These are phyloP conservation scores for Phalacrocorax pelagicus DNA, from an alignment of 2,113 vertebrate genomes.

Conservation along the genomic window DNA sequence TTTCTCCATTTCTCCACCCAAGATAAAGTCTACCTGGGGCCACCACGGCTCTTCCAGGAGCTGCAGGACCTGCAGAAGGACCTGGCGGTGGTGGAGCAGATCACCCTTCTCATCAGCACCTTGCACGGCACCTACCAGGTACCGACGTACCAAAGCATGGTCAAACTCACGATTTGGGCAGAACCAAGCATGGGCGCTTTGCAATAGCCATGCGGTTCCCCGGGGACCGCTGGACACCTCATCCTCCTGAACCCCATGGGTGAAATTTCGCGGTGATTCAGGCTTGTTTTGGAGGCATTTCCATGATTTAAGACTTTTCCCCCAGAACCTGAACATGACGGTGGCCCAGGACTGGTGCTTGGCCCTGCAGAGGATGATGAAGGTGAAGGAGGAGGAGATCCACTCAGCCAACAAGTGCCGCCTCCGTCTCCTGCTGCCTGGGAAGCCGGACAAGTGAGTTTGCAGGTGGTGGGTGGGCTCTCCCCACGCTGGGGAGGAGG, in stretches of 20 bases:
- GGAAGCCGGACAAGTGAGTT: conserved; percentile 93
- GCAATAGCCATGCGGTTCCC: not conserved
- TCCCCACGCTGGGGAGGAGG: not conserved
- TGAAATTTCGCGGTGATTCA: not conserved
- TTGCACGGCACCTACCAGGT: conserved; percentile 96
- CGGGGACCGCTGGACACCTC: fast-evolving
- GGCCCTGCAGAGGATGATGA: conserved; percentile 92
- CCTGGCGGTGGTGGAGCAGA: conserved; percentile 90
- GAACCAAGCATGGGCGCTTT: too few species aligned
- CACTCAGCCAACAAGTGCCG: conserved; percentile 95
- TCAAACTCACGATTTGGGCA: not conserved
- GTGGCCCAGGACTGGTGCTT: conserved; percentile 96
- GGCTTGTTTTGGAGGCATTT: not conserved
- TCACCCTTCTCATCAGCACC: conserved; percentile 89
- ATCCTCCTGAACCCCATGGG: fast-evolving
- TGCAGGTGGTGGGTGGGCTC: too few species aligned
- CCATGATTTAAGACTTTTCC: not conserved
- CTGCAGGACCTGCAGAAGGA: conserved; percentile 94
- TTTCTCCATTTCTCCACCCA: not conserved
- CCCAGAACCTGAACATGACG: conserved; percentile 92
- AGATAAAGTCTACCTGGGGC: conserved; percentile 90
- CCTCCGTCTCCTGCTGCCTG: conserved; percentile 89
- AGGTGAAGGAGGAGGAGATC: conserved; percentile 95
- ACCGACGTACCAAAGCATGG: fast-evolving
- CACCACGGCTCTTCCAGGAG: conserved; percentile 92